These are phyloP conservation scores for Sinosuthora webbiana DNA, from an alignment of 2,113 vertebrate genomes.

Conservation along the genomic window DNA sequence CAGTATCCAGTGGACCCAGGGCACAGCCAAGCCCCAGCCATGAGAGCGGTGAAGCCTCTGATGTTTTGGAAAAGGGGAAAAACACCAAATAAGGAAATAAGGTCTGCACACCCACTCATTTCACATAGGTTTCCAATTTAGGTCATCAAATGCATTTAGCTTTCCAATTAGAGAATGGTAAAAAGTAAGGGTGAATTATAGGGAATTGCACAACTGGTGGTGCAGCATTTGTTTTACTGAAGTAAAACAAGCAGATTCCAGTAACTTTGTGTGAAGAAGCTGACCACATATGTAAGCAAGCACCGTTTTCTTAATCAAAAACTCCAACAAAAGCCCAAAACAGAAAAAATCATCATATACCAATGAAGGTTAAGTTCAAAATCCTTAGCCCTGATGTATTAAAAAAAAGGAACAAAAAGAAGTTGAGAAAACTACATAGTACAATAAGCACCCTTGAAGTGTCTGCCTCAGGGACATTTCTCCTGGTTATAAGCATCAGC, in stretches of 20 bases:
- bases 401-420: too few species aligned
- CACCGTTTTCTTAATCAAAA: background rate
- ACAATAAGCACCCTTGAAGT: background rate
- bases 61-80: background rate
- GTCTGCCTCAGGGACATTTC: background rate
- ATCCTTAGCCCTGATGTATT: background rate
- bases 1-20: background rate
- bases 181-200: background rate
- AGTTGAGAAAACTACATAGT: background rate
- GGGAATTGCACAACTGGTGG: background rate
- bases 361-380: background rate
- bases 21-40: background rate
- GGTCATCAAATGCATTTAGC: background rate
- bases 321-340: background rate
- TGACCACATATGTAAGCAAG: background rate
- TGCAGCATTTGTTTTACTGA: background rate
- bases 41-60: rapidly evolving
- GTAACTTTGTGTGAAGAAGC: background rate
- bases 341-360: background rate
- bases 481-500: background rate
- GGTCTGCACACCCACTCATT: background rate
- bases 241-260: background rate
- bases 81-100: background rate
- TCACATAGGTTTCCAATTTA: background rate
- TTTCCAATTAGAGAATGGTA: background rate